Percentiles rank a stretch among this genome's conserved stretches.
Evolutionary conservation across 2,113 vertebrate genomes (phyloP).

Genomic region (Alexandromys fortis): DNA sequence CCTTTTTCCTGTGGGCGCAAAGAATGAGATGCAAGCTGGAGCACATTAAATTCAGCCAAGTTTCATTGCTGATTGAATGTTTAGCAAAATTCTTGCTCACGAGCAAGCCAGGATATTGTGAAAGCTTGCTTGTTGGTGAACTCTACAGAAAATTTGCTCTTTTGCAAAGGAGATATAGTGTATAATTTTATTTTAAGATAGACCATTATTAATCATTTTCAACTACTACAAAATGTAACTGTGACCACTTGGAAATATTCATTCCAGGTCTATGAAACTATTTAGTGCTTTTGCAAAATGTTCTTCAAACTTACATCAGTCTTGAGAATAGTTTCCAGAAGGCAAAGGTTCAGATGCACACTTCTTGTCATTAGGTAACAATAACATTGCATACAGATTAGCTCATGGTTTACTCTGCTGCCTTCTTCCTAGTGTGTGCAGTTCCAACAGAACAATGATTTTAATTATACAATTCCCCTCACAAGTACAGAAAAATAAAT

Average conservation of each 20-base stretch:
- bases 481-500: neutral
- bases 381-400: neutral
- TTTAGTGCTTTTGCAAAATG: slow-evolving; percentile 52
- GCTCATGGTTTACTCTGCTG: neutral
- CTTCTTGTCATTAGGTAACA: slow-evolving; percentile 50
- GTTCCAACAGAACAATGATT: slow-evolving; percentile 22
- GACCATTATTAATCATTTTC: slow-evolving; percentile 42
- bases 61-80: neutral
- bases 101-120: neutral
- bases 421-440: neutral
- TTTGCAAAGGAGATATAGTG: slow-evolving; percentile 15
- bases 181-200: slow-evolving; percentile 30
- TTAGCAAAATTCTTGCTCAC: neutral
- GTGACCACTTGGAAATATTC: slow-evolving; percentile 51
- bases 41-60: neutral
- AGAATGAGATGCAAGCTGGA: neutral
- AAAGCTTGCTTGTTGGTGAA: slow-evolving; percentile 29
- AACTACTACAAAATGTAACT: slow-evolving; percentile 30
- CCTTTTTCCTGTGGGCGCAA: neutral
- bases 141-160: neutral
- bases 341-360: slow-evolving; percentile 15
- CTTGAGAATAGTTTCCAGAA: slow-evolving; percentile 65
- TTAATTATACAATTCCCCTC: slow-evolving; percentile 40
- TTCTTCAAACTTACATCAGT: slow-evolving; percentile 28
- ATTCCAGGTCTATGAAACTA: slow-evolving; percentile 25